These are phyloP conservation scores for Callithrix jacchus DNA, from an alignment of 2,113 vertebrate species.

Conservation along the genomic window DNA sequence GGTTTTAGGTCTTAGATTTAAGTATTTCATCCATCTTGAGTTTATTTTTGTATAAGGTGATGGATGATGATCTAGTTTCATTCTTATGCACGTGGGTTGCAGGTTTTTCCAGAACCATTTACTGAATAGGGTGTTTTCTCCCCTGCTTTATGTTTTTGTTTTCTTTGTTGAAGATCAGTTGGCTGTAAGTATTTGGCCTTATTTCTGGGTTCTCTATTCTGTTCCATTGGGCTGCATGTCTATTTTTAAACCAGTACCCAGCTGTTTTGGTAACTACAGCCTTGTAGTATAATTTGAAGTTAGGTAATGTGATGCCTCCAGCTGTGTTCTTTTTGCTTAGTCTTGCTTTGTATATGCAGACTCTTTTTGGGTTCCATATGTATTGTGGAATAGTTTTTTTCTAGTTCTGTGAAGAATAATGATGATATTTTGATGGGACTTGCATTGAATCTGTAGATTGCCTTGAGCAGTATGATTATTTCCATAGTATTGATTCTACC, in stretches of 20 bases:
- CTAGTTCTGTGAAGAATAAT: neutral
- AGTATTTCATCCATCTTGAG: neutral
- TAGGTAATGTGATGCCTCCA: neutral
- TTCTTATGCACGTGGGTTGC: neutral
- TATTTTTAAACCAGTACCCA: neutral
- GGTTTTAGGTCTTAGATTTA: neutral
- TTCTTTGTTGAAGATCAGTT: neutral
- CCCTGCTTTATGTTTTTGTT: neutral
- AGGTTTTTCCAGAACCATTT: neutral
- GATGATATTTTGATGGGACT: neutral
- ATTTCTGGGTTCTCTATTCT: neutral
- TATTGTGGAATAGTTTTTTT: neutral
- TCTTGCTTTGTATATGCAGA: neutral
- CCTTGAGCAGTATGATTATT: neutral
- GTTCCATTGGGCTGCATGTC: neutral
- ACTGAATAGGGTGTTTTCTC: neutral
- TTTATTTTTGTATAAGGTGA: neutral
- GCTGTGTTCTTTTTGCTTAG: neutral
- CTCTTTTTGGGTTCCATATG: neutral
- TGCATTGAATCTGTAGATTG: neutral
- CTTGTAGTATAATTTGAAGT: neutral
- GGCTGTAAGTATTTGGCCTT: neutral
- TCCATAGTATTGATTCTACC: neutral
- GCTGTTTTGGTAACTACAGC: neutral
- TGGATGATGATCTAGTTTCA: neutral